A percentile compares a stretch with the other conserved stretches of the same genome.
These are phyloP conservation scores for Marasmarcha lunaedactyla DNA, from an alignment of 2,888 invertebrate genomes.

Conservation along the genomic window DNA sequence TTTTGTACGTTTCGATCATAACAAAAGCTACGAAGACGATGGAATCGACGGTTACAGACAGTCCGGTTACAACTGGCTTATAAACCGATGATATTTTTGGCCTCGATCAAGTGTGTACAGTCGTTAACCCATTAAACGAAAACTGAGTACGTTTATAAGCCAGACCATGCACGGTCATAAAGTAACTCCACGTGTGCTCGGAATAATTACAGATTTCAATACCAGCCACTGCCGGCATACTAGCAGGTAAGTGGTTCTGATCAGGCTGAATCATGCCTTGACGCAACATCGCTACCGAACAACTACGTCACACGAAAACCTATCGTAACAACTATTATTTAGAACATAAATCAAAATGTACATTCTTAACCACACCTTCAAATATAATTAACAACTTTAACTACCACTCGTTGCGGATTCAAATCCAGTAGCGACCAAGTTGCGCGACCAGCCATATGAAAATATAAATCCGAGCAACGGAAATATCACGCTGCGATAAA, in stretches of 20 bases:
- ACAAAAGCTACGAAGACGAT: too few relatives aligned
- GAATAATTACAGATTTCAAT: conserved; percentile 50
- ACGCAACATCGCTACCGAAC: conserved; percentile 35
- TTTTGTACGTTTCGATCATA: too few relatives aligned
- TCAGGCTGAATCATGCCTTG: conserved; percentile 48
- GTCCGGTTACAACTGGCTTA: too few relatives aligned
- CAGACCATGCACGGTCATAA: conserved; percentile 45
- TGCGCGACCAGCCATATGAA: conserved; percentile 44
- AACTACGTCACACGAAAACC: conserved; percentile 25
- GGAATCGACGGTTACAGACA: too few relatives aligned
- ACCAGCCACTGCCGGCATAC: conserved; percentile 20
- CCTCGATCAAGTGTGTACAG: conserved; percentile 14
- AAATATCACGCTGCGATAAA: conserved; percentile 66
- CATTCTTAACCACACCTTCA: conserved; percentile 2
- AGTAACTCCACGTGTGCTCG: conserved; percentile 57
- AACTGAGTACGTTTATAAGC: conserved; percentile 46
- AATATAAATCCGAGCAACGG: conserved; percentile 57
- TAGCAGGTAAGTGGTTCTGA: conserved; percentile 33
- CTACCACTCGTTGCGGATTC: conserved; percentile 26
- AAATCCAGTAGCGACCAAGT: conserved; percentile 57
- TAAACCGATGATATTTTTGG: neutral
- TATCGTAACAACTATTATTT: conserved; percentile 2
- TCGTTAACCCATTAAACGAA: conserved; percentile 58
- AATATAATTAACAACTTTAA: neutral
- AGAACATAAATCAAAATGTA: neutral